Evolutionary conservation across 2,113 vertebrate species (phyloP).

Genomic region (Gavialis gangeticus): DNA sequence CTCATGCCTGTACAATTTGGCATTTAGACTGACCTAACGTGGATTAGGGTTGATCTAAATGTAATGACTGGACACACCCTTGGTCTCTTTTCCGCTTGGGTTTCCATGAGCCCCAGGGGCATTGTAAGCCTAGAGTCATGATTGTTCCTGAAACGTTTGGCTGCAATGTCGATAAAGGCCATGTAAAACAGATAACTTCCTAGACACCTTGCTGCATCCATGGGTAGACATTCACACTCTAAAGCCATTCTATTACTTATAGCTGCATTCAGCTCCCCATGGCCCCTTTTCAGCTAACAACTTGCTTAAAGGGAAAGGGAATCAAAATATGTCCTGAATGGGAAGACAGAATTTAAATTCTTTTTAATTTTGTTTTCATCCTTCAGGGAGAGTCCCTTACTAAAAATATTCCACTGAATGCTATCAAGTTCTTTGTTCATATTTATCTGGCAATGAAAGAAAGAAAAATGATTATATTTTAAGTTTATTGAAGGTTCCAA

Average conservation of each 20-base stretch:
- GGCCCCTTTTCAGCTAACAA: not conserved
- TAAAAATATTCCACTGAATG: slow-evolving; percentile 31
- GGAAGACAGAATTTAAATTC: slow-evolving; percentile 27
- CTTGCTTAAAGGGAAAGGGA: slow-evolving; percentile 27
- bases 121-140: accelerated
- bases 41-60: too few species aligned
- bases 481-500: not conserved
- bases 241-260: not conserved
- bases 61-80: not conserved
- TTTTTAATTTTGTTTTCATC: slow-evolving; percentile 12
- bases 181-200: not conserved
- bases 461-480: slow-evolving; percentile 9
- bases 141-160: not conserved
- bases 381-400: not conserved
- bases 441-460: slow-evolving; percentile 42
- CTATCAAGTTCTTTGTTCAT: not conserved
- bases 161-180: not conserved
- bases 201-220: not conserved
- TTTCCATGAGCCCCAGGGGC: not conserved
- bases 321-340: not conserved
- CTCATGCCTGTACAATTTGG: too few species aligned
- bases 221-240: not conserved
- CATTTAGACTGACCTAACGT: too few species aligned
- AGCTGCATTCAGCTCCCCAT: not conserved
- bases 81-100: not conserved